Evolutionary conservation across 2,113 vertebrate genomes (phyloP).

Genomic region (Ploceus nigricollis): DNA sequence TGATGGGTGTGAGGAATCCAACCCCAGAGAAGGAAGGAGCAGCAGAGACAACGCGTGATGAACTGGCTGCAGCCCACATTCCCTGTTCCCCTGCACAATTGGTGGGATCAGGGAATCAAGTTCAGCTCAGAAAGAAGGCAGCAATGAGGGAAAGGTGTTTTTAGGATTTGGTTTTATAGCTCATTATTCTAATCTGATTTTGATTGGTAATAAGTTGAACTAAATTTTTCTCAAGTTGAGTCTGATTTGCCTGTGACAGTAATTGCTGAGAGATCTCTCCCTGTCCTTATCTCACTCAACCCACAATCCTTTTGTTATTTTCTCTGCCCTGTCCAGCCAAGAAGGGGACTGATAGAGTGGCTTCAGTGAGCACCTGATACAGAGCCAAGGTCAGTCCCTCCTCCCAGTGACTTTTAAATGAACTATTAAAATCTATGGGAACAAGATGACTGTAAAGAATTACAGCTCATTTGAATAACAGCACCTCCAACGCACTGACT

Average conservation of each 20-base stretch:
- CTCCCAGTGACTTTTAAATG: neutral
- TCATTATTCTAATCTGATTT: neutral
- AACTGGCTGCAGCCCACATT: neutral
- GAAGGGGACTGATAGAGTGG: neutral
- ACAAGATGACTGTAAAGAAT: conserved; percentile 16
- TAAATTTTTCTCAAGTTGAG: neutral
- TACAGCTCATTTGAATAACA: conserved; percentile 30
- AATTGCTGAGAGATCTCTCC: neutral
- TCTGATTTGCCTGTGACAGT: neutral
- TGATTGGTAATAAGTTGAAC: neutral
- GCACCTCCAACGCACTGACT: neutral
- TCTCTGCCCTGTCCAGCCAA: neutral
- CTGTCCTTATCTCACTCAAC: neutral
- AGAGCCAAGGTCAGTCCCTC: neutral
- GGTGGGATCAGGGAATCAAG: neutral
- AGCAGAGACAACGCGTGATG: neutral
- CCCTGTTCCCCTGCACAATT: neutral
- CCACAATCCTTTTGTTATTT: neutral
- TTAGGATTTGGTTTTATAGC: neutral
- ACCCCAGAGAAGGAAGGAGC: neutral
- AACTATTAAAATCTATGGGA: neutral
- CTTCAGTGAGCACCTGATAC: neutral
- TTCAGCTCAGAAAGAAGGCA: neutral
- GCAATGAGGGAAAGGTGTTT: neutral
- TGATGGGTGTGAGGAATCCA: neutral